Evolutionary conservation across 2,113 vertebrate genomes (phyloP).

Genomic region (Lycocorax pyrrhopterus): DNA sequence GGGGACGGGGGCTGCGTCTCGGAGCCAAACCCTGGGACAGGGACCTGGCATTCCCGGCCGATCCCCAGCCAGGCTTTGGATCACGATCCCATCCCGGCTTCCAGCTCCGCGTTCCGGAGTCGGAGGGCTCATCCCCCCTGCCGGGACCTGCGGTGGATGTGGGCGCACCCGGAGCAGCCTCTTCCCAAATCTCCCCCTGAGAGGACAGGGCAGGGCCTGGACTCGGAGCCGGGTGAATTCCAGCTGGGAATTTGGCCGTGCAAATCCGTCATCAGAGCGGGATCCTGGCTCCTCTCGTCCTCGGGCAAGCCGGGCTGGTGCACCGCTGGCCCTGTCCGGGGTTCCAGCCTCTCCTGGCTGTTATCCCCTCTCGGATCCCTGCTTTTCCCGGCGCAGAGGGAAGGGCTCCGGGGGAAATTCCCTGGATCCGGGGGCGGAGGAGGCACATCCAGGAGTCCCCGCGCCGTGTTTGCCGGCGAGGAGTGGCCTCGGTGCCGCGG

Average conservation of each 20-base stretch:
- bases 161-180: not conserved
- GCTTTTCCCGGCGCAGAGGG: not conserved
- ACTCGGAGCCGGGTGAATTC: not conserved
- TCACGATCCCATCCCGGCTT: not conserved
- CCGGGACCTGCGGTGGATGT: not conserved
- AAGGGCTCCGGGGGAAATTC: not conserved
- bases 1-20: too few relatives aligned
- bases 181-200: not conserved
- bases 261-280: not conserved
- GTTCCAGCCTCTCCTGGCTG: not conserved
- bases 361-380: rapidly evolving
- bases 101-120: rapidly evolving
- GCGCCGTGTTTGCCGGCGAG: not conserved
- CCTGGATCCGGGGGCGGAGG: not conserved
- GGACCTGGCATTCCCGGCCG: not conserved
- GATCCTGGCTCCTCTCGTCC: not conserved
- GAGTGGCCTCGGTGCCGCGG: not conserved
- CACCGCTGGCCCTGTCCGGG: not conserved
- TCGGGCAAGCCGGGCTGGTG: too few relatives aligned
- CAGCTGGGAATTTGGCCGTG: not conserved
- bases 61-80: not conserved
- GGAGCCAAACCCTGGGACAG: not conserved
- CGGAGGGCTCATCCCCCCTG: not conserved
- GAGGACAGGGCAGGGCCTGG: not conserved
- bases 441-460: not conserved